Base-by-base conservation (phyloP, 2,113 vertebrate species). In the Melanotaenia duboulayi region DNA sequence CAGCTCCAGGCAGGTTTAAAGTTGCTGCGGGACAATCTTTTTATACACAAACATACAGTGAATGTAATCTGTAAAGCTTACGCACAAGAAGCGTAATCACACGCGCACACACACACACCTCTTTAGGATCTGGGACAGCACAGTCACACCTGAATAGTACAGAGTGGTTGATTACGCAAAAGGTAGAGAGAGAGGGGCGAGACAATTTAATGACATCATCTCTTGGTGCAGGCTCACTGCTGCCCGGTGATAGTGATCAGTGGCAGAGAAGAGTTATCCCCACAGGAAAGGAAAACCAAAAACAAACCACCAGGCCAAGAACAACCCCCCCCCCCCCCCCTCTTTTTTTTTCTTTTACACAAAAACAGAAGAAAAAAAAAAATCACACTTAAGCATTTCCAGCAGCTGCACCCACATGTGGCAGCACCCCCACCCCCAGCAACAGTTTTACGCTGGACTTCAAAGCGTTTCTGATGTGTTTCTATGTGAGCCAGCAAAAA, bases 1-100 rank as follows among this genome's bases (percentile, higher is more conserved):
- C 50, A 46, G 67, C 81, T 80, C 87, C 50, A 56, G 85, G 83
- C 75, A 74, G 82, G 87, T 80, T 87, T 87, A 84, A 78, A 90
- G 75, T 78, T 87, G 76, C 86, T 86, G 86, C 87, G 73, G 77
- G 81, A 87, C 86, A 75, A 75, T 87, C 79, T 73, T 70, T 81
- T 89, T 74, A 78, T 54, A 85, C 84, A 79, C 87, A 86, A 72
- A 91, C 88, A 71, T 77, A 86, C 78, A 78, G 78, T 86, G 86
- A 82, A 87, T 81, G 86, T n/a, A n/a, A 83, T 84, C 72, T 74
- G 80, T 88, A 89, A 90, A 88, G 90, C 90, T 83, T 69, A 81
- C 52, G 58, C 76, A 86, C 64, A 44, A 77, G 48, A 81, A 85
- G 85, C 83, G 81, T 74, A 61, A 68, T 64, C 76, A 58, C 71